phyloP scores from a whole-genome alignment of 2,797 vertebrate genomes.

The Hypotaenidia philippensis region DNA sequence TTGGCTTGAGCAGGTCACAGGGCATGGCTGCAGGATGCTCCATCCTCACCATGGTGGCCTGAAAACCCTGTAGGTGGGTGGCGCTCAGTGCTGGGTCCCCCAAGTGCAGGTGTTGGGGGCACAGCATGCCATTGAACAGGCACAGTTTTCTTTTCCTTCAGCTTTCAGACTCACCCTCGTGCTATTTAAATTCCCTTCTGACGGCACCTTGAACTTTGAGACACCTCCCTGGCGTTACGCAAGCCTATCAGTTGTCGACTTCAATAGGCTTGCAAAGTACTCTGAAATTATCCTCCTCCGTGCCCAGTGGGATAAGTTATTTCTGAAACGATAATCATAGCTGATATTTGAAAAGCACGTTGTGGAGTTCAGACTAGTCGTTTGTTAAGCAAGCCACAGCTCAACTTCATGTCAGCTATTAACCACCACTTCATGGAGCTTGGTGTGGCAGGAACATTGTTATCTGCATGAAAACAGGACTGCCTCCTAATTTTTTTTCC shows the following conservation, averaged over 20 bases:
- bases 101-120: rapidly evolving
- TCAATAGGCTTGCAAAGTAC: neutral
- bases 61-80: neutral
- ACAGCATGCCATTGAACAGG: neutral
- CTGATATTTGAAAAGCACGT: neutral
- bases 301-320: neutral
- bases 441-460: neutral
- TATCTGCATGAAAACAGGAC: neutral
- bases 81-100: neutral
- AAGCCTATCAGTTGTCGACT: neutral
- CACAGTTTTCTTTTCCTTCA: neutral
- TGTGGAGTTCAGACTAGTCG: neutral
- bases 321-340: neutral
- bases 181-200: neutral
- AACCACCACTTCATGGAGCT: neutral
- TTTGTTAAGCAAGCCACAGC: neutral
- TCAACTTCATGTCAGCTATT: neutral
- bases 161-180: neutral
- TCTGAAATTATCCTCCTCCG: neutral
- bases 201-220: neutral
- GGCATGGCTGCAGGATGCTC: neutral
- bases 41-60: neutral
- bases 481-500: neutral
- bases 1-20: neutral
- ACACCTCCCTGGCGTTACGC: neutral